Conservation (phyloP, 2,888 invertebrate genomes). For the Hipparchia semele region DNA sequence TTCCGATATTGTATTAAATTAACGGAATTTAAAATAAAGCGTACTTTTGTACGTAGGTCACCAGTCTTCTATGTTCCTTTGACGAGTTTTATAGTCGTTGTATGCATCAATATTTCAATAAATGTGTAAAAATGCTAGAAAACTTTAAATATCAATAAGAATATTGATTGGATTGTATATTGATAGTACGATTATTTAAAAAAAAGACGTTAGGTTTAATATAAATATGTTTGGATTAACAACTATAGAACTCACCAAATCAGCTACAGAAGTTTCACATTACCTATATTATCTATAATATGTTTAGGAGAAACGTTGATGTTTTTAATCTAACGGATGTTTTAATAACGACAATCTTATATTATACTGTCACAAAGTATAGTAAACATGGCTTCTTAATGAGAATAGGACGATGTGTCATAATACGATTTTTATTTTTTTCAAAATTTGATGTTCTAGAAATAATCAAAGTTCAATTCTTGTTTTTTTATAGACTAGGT, state of each 20-base stretch:
- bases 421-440: not conserved
- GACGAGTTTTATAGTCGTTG: not conserved
- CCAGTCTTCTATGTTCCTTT: constrained; percentile 9
- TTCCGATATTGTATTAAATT: not conserved
- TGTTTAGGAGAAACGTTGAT: not conserved
- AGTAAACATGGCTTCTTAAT: not conserved
- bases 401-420: constrained; percentile 3
- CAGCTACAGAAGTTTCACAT: constrained; percentile 13
- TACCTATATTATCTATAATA: not conserved
- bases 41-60: constrained; percentile 18
- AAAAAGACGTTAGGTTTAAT: not conserved
- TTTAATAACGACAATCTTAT: not conserved
- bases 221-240: not conserved
- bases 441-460: not conserved
- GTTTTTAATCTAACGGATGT: constrained; percentile 6
- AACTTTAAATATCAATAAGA: not conserved
- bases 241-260: not conserved
- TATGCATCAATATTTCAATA: not conserved
- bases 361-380: not conserved
- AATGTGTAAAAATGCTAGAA: constrained; percentile 1
- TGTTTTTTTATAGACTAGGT: too few species aligned
- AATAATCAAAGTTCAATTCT: not conserved
- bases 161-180: not conserved
- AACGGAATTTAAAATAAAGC: constrained; percentile 11
- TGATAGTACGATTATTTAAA: not conserved